These are phyloP conservation scores for Dendrocopos noguchii DNA, from an alignment of 2,113 vertebrate species.

Conservation along the genomic window DNA sequence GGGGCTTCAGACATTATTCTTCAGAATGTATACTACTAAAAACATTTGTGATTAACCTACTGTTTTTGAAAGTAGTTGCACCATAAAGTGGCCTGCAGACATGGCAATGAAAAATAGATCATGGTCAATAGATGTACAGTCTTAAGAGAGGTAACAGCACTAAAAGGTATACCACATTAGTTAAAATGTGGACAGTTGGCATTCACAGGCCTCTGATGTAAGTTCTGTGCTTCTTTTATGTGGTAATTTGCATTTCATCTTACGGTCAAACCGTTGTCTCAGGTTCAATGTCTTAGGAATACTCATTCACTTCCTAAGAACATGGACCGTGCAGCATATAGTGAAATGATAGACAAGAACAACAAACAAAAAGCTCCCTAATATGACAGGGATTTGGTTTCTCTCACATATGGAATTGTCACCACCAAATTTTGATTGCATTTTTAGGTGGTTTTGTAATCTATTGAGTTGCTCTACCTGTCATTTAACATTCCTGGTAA, in stretches of 20 bases:
- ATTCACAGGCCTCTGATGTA: not conserved
- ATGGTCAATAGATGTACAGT: not conserved
- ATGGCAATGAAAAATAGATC: not conserved
- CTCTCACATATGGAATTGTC: not conserved
- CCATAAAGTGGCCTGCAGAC: not conserved
- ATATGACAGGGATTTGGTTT: not conserved
- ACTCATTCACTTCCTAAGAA: not conserved
- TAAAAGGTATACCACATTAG: not conserved
- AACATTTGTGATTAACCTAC: slow-evolving; percentile 14
- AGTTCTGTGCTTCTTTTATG: not conserved
- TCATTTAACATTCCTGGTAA: not conserved
- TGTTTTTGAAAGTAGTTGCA: slow-evolving; percentile 32
- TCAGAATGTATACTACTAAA: slow-evolving; percentile 15
- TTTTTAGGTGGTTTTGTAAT: not conserved
- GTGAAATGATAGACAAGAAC: not conserved
- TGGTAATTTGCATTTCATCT: not conserved
- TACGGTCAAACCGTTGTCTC: not conserved
- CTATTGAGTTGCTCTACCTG: not conserved
- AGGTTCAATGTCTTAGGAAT: not conserved
- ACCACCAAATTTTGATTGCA: not conserved
- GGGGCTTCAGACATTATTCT: slow-evolving; percentile 14
- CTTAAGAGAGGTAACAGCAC: not conserved
- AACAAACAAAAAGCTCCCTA: not conserved
- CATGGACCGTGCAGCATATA: not conserved
- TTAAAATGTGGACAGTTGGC: not conserved